Evolutionary conservation across 2,888 invertebrate species (phyloP).

Genomic region (Tenthredo amoena): DNA sequence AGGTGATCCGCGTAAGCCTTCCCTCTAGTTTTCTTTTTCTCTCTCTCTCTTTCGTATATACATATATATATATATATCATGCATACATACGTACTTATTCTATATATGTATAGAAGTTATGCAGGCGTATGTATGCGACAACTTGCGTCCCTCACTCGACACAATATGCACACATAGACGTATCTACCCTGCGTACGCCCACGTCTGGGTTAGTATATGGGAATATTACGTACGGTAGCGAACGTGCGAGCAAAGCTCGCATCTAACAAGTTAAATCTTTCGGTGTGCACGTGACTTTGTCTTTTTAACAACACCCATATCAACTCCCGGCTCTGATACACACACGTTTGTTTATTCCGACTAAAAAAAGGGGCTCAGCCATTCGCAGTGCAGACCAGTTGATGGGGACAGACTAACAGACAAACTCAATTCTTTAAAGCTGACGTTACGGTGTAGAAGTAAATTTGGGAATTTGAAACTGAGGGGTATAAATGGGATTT

Average conservation of each 20-base stretch:
- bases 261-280: slow-evolving; percentile 44
- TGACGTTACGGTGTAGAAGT: neutral
- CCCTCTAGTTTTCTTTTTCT: slow-evolving; percentile 50
- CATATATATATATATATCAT: too few species aligned
- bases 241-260: slow-evolving; percentile 6
- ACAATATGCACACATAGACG: neutral
- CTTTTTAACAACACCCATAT: slow-evolving; percentile 34
- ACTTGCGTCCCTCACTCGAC: neutral
- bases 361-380: slow-evolving; percentile 5
- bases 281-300: slow-evolving; percentile 45
- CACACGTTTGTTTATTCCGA: slow-evolving; percentile 28
- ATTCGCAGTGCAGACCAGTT: slow-evolving; percentile 16
- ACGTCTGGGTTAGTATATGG: neutral
- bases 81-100: neutral
- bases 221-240: slow-evolving; percentile 10
- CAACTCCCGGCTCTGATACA: slow-evolving; percentile 24
- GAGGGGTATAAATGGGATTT: neutral
- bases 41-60: slow-evolving; percentile 47
- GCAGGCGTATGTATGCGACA: neutral
- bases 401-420: slow-evolving; percentile 7
- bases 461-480: neutral
- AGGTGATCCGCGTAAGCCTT: slow-evolving; percentile 50
- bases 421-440: slow-evolving; percentile 37
- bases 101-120: neutral
- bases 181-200: neutral